A percentile compares a stretch with the other conserved stretches of the same genome.
phyloP scores from a whole-genome alignment of 1,140 invertebrate species.

The Caerostris darwini region DNA sequence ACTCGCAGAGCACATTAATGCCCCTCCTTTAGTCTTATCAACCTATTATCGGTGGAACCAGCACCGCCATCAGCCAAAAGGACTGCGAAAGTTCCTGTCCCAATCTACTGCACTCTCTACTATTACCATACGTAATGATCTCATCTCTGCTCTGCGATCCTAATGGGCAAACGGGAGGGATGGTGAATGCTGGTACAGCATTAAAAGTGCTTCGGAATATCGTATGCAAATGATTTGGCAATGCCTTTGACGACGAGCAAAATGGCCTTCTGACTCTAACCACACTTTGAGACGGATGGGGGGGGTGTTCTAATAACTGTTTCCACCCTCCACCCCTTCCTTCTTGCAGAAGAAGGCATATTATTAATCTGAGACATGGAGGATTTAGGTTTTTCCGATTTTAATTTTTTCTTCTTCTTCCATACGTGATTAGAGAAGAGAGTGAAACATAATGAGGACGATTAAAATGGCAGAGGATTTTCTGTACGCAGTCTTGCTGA shows the following conservation, averaged over 20 bases:
- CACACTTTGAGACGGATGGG: not conserved
- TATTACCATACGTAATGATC: conserved; percentile 8
- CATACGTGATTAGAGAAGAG: not conserved
- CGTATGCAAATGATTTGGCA: conserved; percentile 9
- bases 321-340: not conserved
- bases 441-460: conserved; percentile 5
- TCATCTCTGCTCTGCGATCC: not conserved
- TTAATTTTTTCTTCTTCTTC: not conserved
- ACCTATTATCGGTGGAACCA: conserved; percentile 3
- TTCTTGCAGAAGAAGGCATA: not conserved
- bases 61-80: not conserved
- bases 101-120: not conserved
- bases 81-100: conserved; percentile 26
- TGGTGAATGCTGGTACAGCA: not conserved
- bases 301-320: not conserved
- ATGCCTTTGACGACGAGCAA: not conserved
- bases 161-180: not conserved
- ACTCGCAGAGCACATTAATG: conserved; percentile 13
- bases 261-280: conserved; percentile 3
- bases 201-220: conserved; percentile 29
- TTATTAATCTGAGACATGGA: conserved; percentile 33
- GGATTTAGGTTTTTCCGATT: not conserved
- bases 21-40: conserved; percentile 6
- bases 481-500: not conserved
- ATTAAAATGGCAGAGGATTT: conserved; percentile 12